Base-by-base conservation (phyloP, 2,113 vertebrate genomes). In the Hyla sarda region DNA sequence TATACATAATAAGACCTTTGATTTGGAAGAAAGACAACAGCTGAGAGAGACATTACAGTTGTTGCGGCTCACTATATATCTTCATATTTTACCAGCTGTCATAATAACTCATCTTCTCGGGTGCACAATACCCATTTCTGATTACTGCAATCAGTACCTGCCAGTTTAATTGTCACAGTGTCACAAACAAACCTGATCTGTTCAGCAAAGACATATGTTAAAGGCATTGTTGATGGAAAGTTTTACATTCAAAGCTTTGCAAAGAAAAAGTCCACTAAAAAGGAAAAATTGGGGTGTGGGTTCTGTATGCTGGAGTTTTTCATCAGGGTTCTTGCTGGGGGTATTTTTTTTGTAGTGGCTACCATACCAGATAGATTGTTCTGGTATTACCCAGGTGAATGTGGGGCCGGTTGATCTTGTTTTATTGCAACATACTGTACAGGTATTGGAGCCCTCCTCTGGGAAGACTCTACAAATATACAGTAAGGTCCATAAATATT, bases 61-160 rank as follows among this genome's bases (percentile, higher is more conserved):
- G 50, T 28, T 28, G 19, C 34, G 62, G 28, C 76, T 58, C 14
- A 14, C 76, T n/a, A 12, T 28, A 11, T 58, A 62, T 41, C 19
- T 80, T 54, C 77, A 80, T 62, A 80, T 80, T 62, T 77, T 77
- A 25, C 19, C 21, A 23, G 23, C 54, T 82, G 79, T 82, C 79
- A 82, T 32, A 82, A 82, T 82, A 82, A 47, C 14, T 82, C 79
- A 82, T 81, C 58, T 58, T 37, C 21, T 52, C 13, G 9, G 21
- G n/a, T 28, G 58, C n/a, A 82, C 79, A 62, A 62, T 82, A 30
- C 25, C 17, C 56, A 47, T 25, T 28, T 45, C 19, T 82, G 79
- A 82, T 67, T 65, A 32, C 54, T 23, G 37, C 79, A 82, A 82
- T 82, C 79, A 82, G 79, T 4, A 67, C 37, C 65, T 28, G 37